Percentiles rank a stretch among this genome's conserved stretches.
These are phyloP conservation scores for Ptilorrhoa leucosticta DNA, from an alignment of 2,113 vertebrate species.

Conservation along the genomic window DNA sequence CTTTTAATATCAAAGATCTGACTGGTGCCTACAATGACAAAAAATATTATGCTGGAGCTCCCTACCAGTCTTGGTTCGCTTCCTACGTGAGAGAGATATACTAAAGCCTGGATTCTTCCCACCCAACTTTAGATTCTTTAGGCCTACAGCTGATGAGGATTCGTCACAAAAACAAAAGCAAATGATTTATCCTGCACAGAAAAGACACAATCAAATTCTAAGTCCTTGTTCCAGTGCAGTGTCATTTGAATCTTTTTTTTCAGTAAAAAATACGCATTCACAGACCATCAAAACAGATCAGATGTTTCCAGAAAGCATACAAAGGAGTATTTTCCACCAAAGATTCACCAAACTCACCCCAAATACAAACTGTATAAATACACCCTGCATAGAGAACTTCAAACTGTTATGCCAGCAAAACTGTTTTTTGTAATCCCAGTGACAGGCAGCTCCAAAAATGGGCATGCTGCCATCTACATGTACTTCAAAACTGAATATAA, in stretches of 20 bases:
- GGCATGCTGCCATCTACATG: background rate
- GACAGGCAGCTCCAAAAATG: background rate
- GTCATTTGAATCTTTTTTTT: background rate
- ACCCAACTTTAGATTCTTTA: background rate
- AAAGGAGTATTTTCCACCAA: background rate
- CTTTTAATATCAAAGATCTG: background rate
- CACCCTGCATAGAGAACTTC: background rate
- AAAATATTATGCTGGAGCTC: background rate
- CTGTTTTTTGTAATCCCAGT: background rate
- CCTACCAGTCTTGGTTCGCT: background rate
- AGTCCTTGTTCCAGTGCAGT: background rate
- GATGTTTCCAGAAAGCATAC: background rate
- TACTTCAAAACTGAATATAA: background rate
- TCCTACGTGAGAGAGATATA: background rate
- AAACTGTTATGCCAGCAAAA: background rate
- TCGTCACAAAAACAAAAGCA: background rate
- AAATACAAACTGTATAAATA: background rate
- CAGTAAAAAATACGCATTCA: background rate
- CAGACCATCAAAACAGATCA: background rate
- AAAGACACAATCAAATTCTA: background rate
- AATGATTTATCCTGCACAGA: background rate
- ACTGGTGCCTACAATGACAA: background rate
- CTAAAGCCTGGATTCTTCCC: background rate
- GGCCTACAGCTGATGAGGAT: background rate
- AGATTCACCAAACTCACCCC: background rate